A percentile compares a stretch with the other conserved stretches of the same genome.
These are phyloP conservation scores for Chalcis sispes DNA, from an alignment of 2,888 invertebrate genomes.

Conservation along the genomic window DNA sequence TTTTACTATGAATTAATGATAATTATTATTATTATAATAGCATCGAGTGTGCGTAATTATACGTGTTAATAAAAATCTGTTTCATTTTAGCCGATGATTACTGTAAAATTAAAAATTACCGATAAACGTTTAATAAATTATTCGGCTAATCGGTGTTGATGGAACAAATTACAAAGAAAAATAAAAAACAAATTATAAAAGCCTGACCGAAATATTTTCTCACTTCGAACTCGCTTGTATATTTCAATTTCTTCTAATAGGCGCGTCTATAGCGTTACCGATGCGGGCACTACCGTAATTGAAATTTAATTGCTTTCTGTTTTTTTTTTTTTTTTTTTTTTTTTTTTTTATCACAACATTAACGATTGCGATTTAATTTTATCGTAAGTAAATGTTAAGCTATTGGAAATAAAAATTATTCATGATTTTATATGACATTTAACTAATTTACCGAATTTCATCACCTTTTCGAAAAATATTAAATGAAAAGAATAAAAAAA, in stretches of 20 bases:
- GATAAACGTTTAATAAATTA: background rate
- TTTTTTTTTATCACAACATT: too few relatives aligned
- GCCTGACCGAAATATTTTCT: background rate
- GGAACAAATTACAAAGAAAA: too few relatives aligned
- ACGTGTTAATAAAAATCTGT: too few relatives aligned
- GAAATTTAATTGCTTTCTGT: conserved; percentile 24
- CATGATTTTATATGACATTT: too few relatives aligned
- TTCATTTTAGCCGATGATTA: too few relatives aligned
- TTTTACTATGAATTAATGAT: too few relatives aligned
- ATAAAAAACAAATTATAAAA: background rate
- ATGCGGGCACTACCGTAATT: conserved; percentile 39
- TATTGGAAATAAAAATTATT: too few relatives aligned
- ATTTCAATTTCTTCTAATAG: background rate
- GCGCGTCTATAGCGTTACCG: background rate
- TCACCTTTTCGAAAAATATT: too few relatives aligned
- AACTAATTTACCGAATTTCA: too few relatives aligned
- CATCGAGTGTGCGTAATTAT: too few relatives aligned
- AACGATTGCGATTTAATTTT: background rate
- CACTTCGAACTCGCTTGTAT: background rate
- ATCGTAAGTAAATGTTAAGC: conserved; percentile 2
- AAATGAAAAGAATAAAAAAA: conserved; percentile 6
- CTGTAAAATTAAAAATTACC: background rate
- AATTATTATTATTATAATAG: too few relatives aligned
- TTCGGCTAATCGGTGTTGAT: background rate
- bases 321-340: too few relatives aligned